These are phyloP conservation scores for Ecdyonurus torrentis DNA, from an alignment of 2,888 invertebrate species.

Conservation along the genomic window DNA sequence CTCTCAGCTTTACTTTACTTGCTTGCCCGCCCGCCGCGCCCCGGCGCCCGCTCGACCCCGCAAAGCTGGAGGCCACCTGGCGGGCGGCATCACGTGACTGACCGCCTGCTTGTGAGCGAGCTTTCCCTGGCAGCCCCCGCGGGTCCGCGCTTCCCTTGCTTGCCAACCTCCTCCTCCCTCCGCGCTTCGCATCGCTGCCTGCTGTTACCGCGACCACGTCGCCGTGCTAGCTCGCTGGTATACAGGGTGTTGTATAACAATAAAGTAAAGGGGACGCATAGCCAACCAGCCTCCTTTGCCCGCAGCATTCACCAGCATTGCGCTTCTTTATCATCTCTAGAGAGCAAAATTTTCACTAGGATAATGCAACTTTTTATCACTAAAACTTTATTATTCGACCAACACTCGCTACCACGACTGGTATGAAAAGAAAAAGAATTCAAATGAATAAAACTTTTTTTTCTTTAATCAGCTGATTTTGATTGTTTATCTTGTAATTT, in stretches of 20 bases:
- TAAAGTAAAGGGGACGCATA: background rate
- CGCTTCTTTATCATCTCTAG: background rate
- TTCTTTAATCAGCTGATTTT: too few species aligned
- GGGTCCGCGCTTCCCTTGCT: background rate
- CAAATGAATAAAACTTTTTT: too few species aligned
- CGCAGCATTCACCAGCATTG: slow-evolving; percentile 2
- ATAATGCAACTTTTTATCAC: too few species aligned
- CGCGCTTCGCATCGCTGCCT: slow-evolving; percentile 16
- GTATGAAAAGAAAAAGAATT: too few species aligned
- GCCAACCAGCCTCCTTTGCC: slow-evolving; percentile 1
- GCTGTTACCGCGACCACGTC: background rate
- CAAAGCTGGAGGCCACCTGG: slow-evolving; percentile 10
- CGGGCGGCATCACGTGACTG: slow-evolving; percentile 9
- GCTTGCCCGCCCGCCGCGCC: slow-evolving; percentile 7
- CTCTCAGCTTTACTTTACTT: slow-evolving; percentile 17
- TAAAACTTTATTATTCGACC: too few species aligned
- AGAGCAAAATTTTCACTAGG: too few species aligned
- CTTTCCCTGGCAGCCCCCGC: background rate
- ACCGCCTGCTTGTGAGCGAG: slow-evolving; percentile 11
- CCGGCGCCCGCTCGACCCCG: slow-evolving; percentile 11
- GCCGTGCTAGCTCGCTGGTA: background rate
- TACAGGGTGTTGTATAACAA: background rate
- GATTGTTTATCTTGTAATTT: too few species aligned
- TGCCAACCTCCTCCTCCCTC: slow-evolving; percentile 9
- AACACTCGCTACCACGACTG: too few species aligned